Conservation (phyloP, 2,888 invertebrate genomes). For the Pyrgus malvae region DNA sequence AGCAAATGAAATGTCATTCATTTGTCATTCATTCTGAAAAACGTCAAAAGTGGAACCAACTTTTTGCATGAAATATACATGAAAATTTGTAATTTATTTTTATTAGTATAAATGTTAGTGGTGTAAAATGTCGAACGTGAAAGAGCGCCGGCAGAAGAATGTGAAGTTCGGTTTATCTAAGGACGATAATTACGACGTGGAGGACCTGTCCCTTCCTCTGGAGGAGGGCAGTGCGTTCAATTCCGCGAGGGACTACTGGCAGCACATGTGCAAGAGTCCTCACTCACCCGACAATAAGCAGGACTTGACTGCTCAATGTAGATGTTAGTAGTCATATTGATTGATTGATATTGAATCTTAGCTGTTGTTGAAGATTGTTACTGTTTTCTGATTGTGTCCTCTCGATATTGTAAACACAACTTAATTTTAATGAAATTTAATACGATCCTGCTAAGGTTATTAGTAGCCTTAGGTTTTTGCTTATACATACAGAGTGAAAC, state of each 20-base stretch:
- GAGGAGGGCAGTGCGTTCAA: conserved; percentile 58
- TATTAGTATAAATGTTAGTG: conserved; percentile 20
- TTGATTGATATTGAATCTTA: background rate
- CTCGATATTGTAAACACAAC: no score
- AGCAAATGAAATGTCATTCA: background rate
- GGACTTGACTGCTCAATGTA: conserved; percentile 45
- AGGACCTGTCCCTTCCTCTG: conserved; percentile 37
- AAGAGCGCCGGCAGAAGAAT: conserved; percentile 38
- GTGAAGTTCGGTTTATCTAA: conserved; percentile 66
- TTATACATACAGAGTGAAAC: no score
- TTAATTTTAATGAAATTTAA: no score
- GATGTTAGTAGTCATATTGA: conserved; percentile 32
- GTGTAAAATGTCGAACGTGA: conserved; percentile 19
- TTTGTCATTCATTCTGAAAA: background rate
- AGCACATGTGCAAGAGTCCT: conserved; percentile 47
- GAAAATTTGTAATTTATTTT: conserved; percentile 43
- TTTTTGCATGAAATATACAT: conserved; percentile 45
- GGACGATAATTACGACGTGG: conserved; percentile 58
- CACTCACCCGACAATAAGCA: conserved; percentile 38
- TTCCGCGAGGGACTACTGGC: conserved; percentile 66
- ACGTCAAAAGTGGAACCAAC: conserved; percentile 15
- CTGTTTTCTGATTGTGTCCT: no score
- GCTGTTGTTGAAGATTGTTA: background rate
- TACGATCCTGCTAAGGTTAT: no score
- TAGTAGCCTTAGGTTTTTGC: no score